Evolutionary conservation across 2,797 vertebrate genomes (phyloP).

Genomic region (Gastrophryne carolinensis): DNA sequence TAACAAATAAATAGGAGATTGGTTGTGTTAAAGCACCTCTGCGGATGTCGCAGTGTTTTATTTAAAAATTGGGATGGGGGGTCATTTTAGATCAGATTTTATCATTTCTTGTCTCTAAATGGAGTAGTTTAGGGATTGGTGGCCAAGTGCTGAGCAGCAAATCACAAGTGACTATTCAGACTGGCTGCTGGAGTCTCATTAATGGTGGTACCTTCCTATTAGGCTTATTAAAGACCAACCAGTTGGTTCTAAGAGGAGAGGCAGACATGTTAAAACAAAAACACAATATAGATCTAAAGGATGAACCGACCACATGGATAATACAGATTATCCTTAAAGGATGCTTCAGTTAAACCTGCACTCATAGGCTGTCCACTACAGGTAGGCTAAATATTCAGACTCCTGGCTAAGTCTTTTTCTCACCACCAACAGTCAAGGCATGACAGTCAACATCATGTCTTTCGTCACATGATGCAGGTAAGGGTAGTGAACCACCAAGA

Average conservation of each 20-base stretch:
- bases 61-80: constrained; percentile 66
- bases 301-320: no score
- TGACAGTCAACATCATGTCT: no score
- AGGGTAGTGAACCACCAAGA: no score
- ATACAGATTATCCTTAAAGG: no score
- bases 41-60: constrained; percentile 79
- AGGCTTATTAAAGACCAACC: not conserved
- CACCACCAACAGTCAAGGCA: no score
- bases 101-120: not conserved
- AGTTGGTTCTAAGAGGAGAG: not conserved
- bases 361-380: no score
- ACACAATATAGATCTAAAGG: not conserved
- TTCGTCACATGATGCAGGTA: no score
- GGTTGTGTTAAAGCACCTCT: constrained; percentile 67
- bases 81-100: not conserved
- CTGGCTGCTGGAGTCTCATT: not conserved
- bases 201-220: not conserved
- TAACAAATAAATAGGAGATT: constrained; percentile 68
- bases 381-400: no score
- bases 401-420: no score
- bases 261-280: not conserved
- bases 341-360: no score
- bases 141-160: not conserved
- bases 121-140: not conserved
- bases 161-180: not conserved